Base-by-base conservation (phyloP, 1,140 invertebrate species). In the Nebria ingens region DNA sequence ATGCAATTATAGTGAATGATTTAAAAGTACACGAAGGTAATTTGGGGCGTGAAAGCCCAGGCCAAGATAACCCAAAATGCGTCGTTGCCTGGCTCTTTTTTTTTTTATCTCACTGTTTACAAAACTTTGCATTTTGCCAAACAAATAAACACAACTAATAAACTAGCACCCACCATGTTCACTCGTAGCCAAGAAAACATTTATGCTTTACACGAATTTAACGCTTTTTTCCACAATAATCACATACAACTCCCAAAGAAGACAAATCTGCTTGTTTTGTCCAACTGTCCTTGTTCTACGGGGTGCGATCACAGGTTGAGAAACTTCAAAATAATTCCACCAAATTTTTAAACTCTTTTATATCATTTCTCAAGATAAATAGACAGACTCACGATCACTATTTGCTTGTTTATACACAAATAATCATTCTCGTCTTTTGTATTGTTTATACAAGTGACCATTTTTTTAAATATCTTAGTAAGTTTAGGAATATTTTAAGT, bases 231-330 rank as follows among this genome's bases (percentile, higher is more conserved):
- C 4, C 40, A 34, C 40, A 45, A 9, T 12, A 45, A 12, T 45
- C 40, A 45, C 40, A 45, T 4, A 45, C 40, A 45, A 45, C 6
- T 12, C 3, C 40, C 40, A 45, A 45, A 11, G 40, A 12, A 9
- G 40, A 45, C 40, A 45, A n/a, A 45, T 45, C 40, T 45, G 40
- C 40, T 12, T 45, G 40, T 45, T 45, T 45, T 45, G 40, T 17
- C 40, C 15, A 45, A 45, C 40, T 45, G 40, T 45, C 40, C 40
- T 45, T 45, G 40, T 45, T 45, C 40, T 45, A 17, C 40, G 40
- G 15, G 15, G 40, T 45, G 15, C 40, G 40, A 45, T 4, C 40
- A 4, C 40, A 45, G 15, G 40, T 12, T 17, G 40, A 4, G 15
- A 45, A 45, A 6, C 40, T 12, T 11, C 9, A 6, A 9, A 17